Base-by-base conservation (phyloP, 2,797 vertebrate genomes). In the Diplodus puntazzo region DNA sequence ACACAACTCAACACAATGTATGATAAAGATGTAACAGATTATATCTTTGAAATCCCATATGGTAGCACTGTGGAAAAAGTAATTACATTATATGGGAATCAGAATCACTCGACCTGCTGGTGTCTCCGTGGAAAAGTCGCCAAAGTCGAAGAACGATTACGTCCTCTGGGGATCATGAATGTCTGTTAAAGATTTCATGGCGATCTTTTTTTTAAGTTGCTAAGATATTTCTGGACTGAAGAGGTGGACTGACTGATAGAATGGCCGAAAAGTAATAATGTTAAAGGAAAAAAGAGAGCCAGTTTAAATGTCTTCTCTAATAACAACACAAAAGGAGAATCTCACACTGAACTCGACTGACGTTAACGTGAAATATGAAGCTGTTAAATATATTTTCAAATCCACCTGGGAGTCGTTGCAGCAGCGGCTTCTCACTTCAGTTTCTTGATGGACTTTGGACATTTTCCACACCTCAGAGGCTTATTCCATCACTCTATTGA, bases 401-500 rank as follows among this genome's bases (percentile, higher is more conserved):
- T n/a, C 9, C 23, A 25, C 13, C 59, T 45, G 4, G 7, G 9
- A 23, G 55, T 48, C 43, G 10, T 71, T 64, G 20, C 39, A 18
- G 64, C 43, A 68, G 54, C n/a, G 1, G 8, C 34, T 61, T 10
- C 20, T 49, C 39, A 25, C 45, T 42, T 30, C 30, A 48, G 27
- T 27, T 50, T 49, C 17, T 50, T 74, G 7, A 66, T 68, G 34
- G 6, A 50, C 23, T 64, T 43, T 55, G 17, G n/a, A 61, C 45
- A 54, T 80, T 64, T 75, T 60, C 43, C 23, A 5, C 52, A 21
- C 45, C 46, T 21, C 66, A 46, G 16, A 30, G 45, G 25, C 25
- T 67, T 59, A 54, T 79, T 84, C 43, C 39, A 65, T 77, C 76
- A 73, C 48, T 46, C 18, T 64, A 60, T 81, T 73, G 48, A 48